Percentiles rank a stretch among this genome's conserved stretches.
phyloP scores from a whole-genome alignment of 2,797 vertebrate genomes.

The Tapirus indicus region DNA sequence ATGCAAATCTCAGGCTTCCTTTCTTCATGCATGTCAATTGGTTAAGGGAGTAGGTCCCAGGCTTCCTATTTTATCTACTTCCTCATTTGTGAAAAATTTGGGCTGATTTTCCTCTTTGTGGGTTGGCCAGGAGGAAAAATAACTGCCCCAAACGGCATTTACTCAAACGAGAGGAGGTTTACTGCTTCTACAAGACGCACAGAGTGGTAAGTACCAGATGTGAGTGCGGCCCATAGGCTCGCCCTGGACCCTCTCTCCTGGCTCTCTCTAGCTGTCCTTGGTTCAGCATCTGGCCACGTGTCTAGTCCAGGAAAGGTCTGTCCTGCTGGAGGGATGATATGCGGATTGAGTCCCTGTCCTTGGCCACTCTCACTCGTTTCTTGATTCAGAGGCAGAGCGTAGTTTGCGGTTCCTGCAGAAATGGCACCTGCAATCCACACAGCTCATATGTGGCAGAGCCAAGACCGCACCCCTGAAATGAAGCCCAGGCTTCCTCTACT shows the following conservation, averaged over 20 bases:
- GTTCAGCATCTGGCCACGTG: background rate
- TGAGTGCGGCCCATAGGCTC: background rate
- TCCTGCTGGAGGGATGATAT: background rate
- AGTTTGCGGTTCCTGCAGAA: background rate
- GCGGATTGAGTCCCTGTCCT: accelerated
- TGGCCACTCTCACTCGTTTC: accelerated
- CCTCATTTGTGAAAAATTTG: background rate
- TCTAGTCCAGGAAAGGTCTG: background rate
- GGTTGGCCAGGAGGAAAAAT: background rate
- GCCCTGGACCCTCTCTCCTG: no score
- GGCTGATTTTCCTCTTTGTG: background rate
- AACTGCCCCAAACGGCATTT: background rate
- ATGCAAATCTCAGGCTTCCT: background rate
- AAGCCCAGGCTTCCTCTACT: background rate
- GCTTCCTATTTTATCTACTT: background rate
- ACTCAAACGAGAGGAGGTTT: background rate
- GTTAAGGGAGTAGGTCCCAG: background rate
- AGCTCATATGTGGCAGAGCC: accelerated
- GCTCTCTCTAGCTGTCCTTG: background rate
- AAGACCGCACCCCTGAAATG: accelerated
- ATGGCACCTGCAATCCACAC: background rate
- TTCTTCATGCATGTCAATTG: background rate
- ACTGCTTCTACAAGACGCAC: background rate
- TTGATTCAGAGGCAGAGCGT: background rate
- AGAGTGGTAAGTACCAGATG: accelerated